Conservation (phyloP, 2,888 invertebrate species). For the Mystacides longicornis region DNA sequence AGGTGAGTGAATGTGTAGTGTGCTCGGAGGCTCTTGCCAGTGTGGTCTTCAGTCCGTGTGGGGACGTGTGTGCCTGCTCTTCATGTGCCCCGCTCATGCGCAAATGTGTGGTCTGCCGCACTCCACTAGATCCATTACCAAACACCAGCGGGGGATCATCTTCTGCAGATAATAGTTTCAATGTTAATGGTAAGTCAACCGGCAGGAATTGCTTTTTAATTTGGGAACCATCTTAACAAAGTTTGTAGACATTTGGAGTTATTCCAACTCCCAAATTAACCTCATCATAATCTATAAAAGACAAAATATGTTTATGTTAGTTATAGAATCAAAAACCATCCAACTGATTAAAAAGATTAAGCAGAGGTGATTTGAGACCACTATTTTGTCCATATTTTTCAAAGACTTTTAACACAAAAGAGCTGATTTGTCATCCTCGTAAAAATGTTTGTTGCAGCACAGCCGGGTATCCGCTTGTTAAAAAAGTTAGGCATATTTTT, state of each 20-base stretch:
- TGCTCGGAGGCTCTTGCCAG: slow-evolving; percentile 91
- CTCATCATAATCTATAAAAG: no score
- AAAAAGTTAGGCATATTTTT: no score
- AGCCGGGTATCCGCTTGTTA: no score
- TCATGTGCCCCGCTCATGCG: slow-evolving; percentile 91
- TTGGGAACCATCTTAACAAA: not conserved
- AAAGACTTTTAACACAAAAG: no score
- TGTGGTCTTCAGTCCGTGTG: slow-evolving; percentile 90
- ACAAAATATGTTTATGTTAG: not conserved
- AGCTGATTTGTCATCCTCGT: no score
- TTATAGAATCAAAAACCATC: not conserved
- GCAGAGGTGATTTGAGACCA: no score
- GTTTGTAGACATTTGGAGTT: no score
- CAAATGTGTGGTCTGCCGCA: slow-evolving; percentile 92
- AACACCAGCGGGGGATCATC: slow-evolving; percentile 14
- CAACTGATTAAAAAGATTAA: not conserved
- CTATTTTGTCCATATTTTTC: no score
- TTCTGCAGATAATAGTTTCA: slow-evolving; percentile 17
- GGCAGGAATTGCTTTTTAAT: not conserved
- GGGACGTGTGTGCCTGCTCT: slow-evolving; percentile 86
- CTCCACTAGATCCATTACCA: slow-evolving; percentile 51
- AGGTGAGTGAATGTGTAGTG: slow-evolving; percentile 94
- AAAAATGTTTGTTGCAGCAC: no score
- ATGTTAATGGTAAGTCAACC: slow-evolving; percentile 29
- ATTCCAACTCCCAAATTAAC: no score